Percentiles rank a stretch among this genome's conserved stretches.
Conservation (phyloP, 2,113 vertebrate genomes). For the Mesocricetus auratus region DNA sequence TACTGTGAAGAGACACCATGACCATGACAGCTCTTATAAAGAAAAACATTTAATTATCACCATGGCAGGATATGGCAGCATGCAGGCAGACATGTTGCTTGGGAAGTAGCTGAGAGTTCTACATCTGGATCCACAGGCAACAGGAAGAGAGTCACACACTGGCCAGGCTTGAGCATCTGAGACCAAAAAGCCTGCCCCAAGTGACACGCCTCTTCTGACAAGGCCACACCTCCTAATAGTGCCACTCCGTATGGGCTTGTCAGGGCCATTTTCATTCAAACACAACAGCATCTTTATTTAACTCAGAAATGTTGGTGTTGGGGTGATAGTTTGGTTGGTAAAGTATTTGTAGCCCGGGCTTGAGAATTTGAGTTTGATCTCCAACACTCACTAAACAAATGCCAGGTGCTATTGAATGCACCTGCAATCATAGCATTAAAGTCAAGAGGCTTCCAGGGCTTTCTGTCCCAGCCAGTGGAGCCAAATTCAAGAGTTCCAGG, state of each 20-base stretch:
- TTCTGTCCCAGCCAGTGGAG: too few relatives aligned
- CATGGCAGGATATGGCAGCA: not conserved
- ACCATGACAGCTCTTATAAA: not conserved
- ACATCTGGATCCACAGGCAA: not conserved
- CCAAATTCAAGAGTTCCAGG: not conserved
- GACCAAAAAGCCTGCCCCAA: not conserved
- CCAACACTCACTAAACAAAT: not conserved
- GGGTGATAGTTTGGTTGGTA: not conserved
- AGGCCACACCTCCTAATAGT: not conserved
- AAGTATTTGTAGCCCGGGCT: not conserved
- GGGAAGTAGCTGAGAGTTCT: not conserved
- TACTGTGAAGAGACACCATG: not conserved
- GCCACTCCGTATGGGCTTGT: not conserved
- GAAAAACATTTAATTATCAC: not conserved
- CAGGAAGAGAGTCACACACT: not conserved
- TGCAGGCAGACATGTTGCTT: not conserved
- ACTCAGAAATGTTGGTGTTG: conserved; percentile 37
- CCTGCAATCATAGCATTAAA: not conserved
- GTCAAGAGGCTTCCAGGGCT: not conserved
- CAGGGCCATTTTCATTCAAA: not conserved
- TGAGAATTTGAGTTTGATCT: not conserved
- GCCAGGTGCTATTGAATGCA: not conserved
- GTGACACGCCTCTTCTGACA: not conserved
- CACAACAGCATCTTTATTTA: conserved; percentile 4
- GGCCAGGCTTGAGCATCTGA: not conserved